These are phyloP conservation scores for Parauchenoglanis ngamensis DNA, from an alignment of 2,797 vertebrate species.

Conservation along the genomic window DNA sequence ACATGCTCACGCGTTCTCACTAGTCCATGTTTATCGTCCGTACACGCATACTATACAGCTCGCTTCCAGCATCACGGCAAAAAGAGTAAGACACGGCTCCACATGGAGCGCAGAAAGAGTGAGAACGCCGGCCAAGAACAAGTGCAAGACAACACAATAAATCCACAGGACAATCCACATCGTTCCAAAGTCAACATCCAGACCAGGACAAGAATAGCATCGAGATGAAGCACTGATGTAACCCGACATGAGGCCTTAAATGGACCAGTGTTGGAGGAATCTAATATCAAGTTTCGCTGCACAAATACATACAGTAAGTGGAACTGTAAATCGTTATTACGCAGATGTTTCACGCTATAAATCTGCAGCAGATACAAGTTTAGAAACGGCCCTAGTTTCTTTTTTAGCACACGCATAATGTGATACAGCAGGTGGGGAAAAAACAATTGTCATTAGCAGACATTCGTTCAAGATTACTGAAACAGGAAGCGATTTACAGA, in stretches of 20 bases:
- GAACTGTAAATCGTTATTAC: background rate
- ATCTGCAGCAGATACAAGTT: background rate
- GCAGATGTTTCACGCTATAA: background rate
- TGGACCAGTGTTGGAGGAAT: too few species aligned
- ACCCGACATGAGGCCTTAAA: background rate
- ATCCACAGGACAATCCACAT: background rate
- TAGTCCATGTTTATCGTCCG: background rate
- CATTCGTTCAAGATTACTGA: background rate
- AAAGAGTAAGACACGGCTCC: background rate
- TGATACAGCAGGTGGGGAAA: too few species aligned
- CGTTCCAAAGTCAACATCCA: conserved; percentile 4
- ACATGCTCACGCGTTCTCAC: background rate
- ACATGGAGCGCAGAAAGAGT: background rate
- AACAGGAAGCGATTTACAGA: background rate
- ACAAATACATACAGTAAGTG: background rate
- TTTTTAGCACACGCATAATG: background rate
- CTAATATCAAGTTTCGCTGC: background rate
- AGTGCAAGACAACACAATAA: background rate
- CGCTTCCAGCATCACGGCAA: background rate
- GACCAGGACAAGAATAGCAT: background rate
- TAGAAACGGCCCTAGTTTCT: background rate
- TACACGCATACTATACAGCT: background rate
- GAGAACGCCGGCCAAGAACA: background rate
- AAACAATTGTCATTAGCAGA: background rate
- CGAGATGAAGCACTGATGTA: background rate